These are phyloP conservation scores for Amphiduros pacificus DNA, from an alignment of 2,888 invertebrate species.

Conservation along the genomic window DNA sequence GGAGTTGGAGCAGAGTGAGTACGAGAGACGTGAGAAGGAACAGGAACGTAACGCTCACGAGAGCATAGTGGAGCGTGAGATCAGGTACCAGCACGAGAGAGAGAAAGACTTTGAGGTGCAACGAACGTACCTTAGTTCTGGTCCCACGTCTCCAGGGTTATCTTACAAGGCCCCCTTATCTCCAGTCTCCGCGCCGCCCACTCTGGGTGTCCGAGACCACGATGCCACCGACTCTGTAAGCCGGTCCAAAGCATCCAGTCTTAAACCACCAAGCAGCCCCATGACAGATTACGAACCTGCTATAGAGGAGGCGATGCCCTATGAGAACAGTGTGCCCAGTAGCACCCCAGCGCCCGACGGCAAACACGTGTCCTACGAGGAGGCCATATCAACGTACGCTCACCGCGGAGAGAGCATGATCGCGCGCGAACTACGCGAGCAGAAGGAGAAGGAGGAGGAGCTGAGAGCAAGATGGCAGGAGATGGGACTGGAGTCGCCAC, in stretches of 20 bases:
- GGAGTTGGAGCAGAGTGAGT: conserved; percentile 25
- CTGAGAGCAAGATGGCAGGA: conserved; percentile 45
- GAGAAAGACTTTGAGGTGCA: conserved; percentile 35
- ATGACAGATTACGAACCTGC: background rate
- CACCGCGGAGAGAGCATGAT: conserved; percentile 57
- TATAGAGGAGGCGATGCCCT: background rate
- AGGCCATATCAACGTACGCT: conserved; percentile 37
- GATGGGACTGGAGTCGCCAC: conserved; percentile 15
- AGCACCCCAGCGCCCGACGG: background rate
- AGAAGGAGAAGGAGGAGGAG: conserved; percentile 63
- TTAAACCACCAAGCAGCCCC: background rate
- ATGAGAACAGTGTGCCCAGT: background rate
- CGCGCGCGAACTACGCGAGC: conserved; percentile 62
- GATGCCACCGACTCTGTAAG: background rate
- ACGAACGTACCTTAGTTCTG: background rate
- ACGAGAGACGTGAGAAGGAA: conserved; percentile 21
- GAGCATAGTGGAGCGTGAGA: conserved; percentile 52
- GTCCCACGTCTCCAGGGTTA: background rate
- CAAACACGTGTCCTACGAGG: conserved; percentile 33
- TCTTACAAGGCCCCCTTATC: background rate
- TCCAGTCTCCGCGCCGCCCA: background rate
- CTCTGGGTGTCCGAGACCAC: background rate
- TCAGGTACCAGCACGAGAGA: conserved; percentile 46
- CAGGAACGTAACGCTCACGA: conserved; percentile 36
- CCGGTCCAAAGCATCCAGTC: background rate